These are phyloP conservation scores for Phyllopteryx taeniolatus DNA, from an alignment of 2,113 vertebrate species.

Conservation along the genomic window DNA sequence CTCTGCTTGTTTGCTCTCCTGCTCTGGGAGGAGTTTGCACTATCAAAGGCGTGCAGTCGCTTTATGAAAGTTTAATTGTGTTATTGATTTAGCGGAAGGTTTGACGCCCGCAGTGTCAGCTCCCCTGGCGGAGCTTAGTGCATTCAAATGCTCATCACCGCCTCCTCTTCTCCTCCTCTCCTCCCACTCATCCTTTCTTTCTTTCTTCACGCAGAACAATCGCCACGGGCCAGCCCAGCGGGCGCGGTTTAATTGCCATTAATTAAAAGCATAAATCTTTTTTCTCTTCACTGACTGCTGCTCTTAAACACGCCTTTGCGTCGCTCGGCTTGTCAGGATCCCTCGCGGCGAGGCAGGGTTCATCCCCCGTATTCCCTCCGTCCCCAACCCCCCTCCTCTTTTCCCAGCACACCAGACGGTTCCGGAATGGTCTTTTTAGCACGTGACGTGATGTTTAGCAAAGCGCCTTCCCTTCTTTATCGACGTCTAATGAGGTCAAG, in stretches of 20 bases:
- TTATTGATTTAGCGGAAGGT: conserved; percentile 99
- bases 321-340: conserved; percentile 91
- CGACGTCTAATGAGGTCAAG: conserved; percentile 99
- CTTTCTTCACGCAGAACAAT: conserved; percentile 92
- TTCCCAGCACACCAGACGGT: conserved; percentile 75
- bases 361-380: conserved; percentile 68
- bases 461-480: conserved; percentile 97
- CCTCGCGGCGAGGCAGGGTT: conserved; percentile 94
- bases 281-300: conserved; percentile 92
- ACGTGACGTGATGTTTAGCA: conserved; percentile 93
- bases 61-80: conserved; percentile 99
- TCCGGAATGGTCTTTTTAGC: conserved; percentile 90
- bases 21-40: conserved; percentile 95
- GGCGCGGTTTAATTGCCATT: conserved; percentile 99
- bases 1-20: conserved; percentile 86
- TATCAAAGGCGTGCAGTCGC: conserved; percentile 96
- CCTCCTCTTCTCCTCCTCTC: conserved; percentile 90
- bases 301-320: conserved; percentile 96
- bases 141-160: conserved; percentile 99
- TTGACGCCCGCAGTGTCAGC: conserved; percentile 99
- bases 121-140: conserved; percentile 99
- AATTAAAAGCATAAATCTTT: conserved; percentile 99
- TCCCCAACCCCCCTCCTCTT: conserved; percentile 59
- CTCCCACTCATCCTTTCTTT: conserved; percentile 45
- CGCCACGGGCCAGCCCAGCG: conserved; percentile 99